Evolutionary conservation across 2,113 vertebrate species (phyloP), one percentile per base, ranked within the genome.

Genomic region (Sylvia atricapilla): DNA sequence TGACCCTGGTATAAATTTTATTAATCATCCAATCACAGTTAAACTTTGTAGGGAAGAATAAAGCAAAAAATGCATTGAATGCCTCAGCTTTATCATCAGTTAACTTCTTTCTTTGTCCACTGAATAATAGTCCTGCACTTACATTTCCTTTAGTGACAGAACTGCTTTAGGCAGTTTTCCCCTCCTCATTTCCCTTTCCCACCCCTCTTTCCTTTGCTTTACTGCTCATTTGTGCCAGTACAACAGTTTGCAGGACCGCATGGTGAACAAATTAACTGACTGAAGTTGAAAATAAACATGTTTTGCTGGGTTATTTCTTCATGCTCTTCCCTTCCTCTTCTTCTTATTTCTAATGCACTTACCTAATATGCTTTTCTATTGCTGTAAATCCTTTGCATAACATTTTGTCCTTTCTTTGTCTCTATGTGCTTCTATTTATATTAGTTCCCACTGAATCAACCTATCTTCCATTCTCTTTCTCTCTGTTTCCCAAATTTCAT

Each of bases 281-380:
- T 77, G 50, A 74, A 94, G 68, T 70, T 94, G 92, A 97, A 96
- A 95, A 94, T 88, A 95, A 96, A 95, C 76, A 84, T 84, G 55
- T 96, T 95, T 96, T 97, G 21, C 86, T 78, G 68, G 30, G 30
- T 90, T 94, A 67, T 86, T 92, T 92, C 80, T 93, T 92, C 64
- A 55, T 47, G 50, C 43, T 89, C 30, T 84, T 77, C 82, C 46
- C 68, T 93, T 94, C 75, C 46, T 73, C 41, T 47, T 90, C 1
- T 77, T 91, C 2, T 85, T 83, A 77, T 82, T 95, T 69, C 56
- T 88, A 86, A 67, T 63, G 23, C 50, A 81, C 52, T 67, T 86
- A 43, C 6, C 16, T 43, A 84, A 55, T 86, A 59, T 63, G 43
- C 21, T 77, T 93, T 86, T 39, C 50, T 77, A 74, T 28, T 70